Evolutionary conservation across 1,140 invertebrate species (phyloP), one percentile per base, ranked within the genome.

Genomic region (Calephelis virginiensis): DNA sequence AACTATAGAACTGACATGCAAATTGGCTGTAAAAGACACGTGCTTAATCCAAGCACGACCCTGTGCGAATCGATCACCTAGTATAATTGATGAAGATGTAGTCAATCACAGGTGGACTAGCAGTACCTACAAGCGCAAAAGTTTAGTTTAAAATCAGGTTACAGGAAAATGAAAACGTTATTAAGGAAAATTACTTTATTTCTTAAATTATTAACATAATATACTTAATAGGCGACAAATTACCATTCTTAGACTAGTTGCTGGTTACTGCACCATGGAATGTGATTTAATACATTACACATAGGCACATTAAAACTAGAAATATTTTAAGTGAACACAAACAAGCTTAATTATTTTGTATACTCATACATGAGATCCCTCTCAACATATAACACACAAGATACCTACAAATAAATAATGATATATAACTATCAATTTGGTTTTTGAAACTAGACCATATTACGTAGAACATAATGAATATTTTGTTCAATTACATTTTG

Each of bases 321-420:
- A 68, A 72, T 75, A 68, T 82, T 69, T 78, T 71, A 76, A 73
- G 81, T 85, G 81, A 84, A 87, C 83, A 88, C 78, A 72, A 77
- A 69, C 71, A 78, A 77, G 70, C 77, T 77, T 83, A 83, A 72
- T 64, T 56, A 66, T 76, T 71, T 76, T 75, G 73, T 70, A 65
- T 69, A 74, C 66, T 66, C 72, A 71, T 73, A 66, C 78, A 84
- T 89, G 89, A 91, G 83, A 89, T 91, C 85, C 81, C 83, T 84
- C 82, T 79, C 85, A 87, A 85, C 82, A 82, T 64, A 82, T 77
- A 79, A 73, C 76, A 81, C 73, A 81, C 78, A 67, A 82, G 78
- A 78, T 74, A 82, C 67, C 77, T 83, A 80, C 74, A 81, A 89
- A 91, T 91, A 91, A 91, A 91, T 89, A 89, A 86, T 85, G 83